Conservation (phyloP, 2,797 vertebrate species). For the Alectoris magna region DNA sequence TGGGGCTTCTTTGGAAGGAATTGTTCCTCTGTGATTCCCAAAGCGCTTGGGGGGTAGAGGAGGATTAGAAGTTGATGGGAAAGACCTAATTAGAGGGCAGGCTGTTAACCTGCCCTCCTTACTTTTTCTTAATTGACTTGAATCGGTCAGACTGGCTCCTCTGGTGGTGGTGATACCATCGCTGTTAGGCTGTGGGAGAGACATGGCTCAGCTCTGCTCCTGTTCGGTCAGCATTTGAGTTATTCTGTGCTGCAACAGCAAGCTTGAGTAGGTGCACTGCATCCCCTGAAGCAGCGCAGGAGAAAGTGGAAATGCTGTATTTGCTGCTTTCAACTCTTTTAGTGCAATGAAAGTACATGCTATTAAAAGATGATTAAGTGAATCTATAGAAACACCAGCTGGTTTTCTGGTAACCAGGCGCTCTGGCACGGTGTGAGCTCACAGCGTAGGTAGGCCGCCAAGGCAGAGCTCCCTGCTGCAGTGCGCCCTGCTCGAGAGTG, state of each 20-base stretch:
- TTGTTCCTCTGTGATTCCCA: background rate
- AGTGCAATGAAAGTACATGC: slow-evolving; percentile 25
- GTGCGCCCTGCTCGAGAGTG: fast-evolving
- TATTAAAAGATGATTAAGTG: slow-evolving; percentile 66
- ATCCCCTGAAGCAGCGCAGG: background rate
- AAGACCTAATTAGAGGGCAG: background rate
- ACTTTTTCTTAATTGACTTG: background rate
- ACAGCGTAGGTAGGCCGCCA: background rate
- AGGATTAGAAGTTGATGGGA: background rate
- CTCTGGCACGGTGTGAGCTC: background rate
- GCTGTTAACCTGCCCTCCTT: background rate
- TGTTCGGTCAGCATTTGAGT: background rate
- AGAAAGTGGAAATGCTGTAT: slow-evolving; percentile 5
- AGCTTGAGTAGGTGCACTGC: background rate
- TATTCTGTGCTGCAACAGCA: background rate
- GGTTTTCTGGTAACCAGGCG: slow-evolving; percentile 24
- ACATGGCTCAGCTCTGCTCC: background rate
- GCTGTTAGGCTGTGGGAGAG: background rate
- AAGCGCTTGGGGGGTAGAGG: background rate
- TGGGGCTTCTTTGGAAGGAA: background rate
- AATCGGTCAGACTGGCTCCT: background rate
- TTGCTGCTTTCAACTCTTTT: slow-evolving; percentile 8
- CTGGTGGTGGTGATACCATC: background rate
- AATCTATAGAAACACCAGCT: slow-evolving; percentile 53
- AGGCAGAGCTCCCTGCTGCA: background rate